Percentiles rank a stretch among this genome's conserved stretches.
Conservation (phyloP, 2,797 vertebrate genomes). For the Argentina silus region DNA sequence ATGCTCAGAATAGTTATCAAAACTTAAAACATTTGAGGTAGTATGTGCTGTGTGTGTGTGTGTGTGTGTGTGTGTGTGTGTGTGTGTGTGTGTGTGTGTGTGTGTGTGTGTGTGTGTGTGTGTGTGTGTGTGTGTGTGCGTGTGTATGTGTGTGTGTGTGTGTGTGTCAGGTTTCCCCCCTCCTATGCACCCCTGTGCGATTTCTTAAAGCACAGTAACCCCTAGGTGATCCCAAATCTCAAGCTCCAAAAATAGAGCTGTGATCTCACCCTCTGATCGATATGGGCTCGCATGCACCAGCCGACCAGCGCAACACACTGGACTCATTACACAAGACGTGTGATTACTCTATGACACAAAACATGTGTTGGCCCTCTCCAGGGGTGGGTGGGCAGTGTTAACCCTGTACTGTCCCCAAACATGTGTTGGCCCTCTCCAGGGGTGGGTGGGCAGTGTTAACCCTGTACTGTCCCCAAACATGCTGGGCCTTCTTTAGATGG, state of each 20-base stretch:
- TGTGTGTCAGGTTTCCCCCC: not conserved
- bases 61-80: not conserved
- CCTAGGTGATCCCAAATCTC: slow-evolving; percentile 35
- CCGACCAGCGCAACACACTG: slow-evolving; percentile 36
- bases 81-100: not conserved
- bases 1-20: slow-evolving; percentile 4
- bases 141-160: not conserved
- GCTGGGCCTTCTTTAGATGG: not conserved
- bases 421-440: slow-evolving; percentile 34
- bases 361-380: slow-evolving; percentile 37
- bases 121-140: not conserved
- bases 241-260: slow-evolving; percentile 29
- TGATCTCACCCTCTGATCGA: slow-evolving; percentile 42
- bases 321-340: slow-evolving; percentile 28
- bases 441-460: slow-evolving; percentile 20
- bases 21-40: slow-evolving; percentile 17
- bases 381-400: slow-evolving; percentile 19
- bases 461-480: slow-evolving; percentile 18
- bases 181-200: not conserved
- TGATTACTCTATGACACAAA: slow-evolving; percentile 39
- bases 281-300: slow-evolving; percentile 23
- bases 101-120: not conserved
- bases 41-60: slow-evolving; percentile 15
- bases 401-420: slow-evolving; percentile 17
- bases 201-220: slow-evolving; percentile 15